Base-by-base conservation (phyloP, 2,888 invertebrate genomes). In the Tortricodes alternella region DNA sequence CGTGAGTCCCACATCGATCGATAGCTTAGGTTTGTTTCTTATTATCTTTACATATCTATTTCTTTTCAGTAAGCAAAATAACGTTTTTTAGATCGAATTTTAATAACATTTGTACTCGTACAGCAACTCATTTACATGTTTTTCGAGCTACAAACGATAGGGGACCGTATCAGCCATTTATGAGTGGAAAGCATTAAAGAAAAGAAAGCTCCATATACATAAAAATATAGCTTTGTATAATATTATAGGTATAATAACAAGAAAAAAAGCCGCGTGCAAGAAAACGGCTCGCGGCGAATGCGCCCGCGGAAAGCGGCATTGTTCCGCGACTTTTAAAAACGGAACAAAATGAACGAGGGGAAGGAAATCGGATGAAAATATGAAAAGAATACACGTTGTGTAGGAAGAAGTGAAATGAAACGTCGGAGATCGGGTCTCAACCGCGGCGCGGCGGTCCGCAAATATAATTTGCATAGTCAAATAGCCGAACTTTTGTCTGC, bases 391-490 rank as follows among this genome's bases (percentile, higher is more conserved):
- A 89, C 89, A 88, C 83, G 83, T 80, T 88, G 81, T 82, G 74
- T 80, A 85, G 80, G 80, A 78, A 84, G 77, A 85, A 87, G 87
- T 85, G 88, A 88, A 91, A 91, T 83, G 91, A 79, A 89, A 89
- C 78, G 86, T 80, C 76, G 83, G 83, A 85, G 89, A 89, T 89
- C 88, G 86, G 80, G 83, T 83, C 85, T 80, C 83, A 77, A 78
- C 76, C 82, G 82, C 78, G 53, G n/a, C 32, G 62, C 62, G 81
- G 83, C 83, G 83, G 91, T 91, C 90, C 83, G 91, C 90, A 91
- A 91, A 91, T 91, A 90, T 90, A 91, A 91, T 91, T 91, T 91
- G 91, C 91, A 91, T 91, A 90, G 88, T 76, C 90, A 90, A 91
- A 88, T 91, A 89, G 88, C 80, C 85, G 70, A 84, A 90, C 87